Evolutionary conservation across 2,113 vertebrate species (phyloP), one percentile per base, ranked within the genome.

Genomic region (Ophthalmolycus amberensis): DNA sequence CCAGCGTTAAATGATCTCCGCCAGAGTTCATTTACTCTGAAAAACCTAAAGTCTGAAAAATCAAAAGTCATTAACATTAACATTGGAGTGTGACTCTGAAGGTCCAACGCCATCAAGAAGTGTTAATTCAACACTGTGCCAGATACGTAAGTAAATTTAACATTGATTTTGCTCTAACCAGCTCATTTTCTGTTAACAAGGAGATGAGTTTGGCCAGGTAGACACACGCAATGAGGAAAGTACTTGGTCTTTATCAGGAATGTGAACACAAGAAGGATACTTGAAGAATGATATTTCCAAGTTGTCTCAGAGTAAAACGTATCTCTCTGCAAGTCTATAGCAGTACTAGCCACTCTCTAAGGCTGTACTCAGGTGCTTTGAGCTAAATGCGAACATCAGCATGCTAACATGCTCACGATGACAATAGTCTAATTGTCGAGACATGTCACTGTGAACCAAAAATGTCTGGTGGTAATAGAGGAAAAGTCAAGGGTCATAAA

Each of bases 11-110:
- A 73, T 67, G 10, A 60, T 64, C 75, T 73, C 37, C 7, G 3
- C 27, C 58, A 59, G 12, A 16, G 38, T 32, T 80, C 0, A 77
- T 77, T 80, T 9, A 71, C 66, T 37, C 20, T 29, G 38, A 66
- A 44, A 74, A 58, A 62, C 14, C 18, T 16, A 6, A 65, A 34
- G 22, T 50, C 46, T 64, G n/a, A 65, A 20, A 68, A 77, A 74
- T 80, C 76, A 80, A 67, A 74, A 25, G 42, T 60, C 59, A 48
- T 75, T 78, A 85, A 59, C 59, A 60, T 48, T 5, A 22, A 52
- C 50, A 52, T n/a, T 1, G 50, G 50, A 52, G 20, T 16, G 50
- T 25, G 38, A 54, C 50, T 71, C 14, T 68, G 60, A 54, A 40
- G 62, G 16, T 64, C 58, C 11, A 63, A 71, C 67, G 65, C 59